Evolutionary conservation across 1,140 invertebrate species (phyloP), one percentile per base, ranked within the genome.

Genomic region (Drosophila nasuta): DNA sequence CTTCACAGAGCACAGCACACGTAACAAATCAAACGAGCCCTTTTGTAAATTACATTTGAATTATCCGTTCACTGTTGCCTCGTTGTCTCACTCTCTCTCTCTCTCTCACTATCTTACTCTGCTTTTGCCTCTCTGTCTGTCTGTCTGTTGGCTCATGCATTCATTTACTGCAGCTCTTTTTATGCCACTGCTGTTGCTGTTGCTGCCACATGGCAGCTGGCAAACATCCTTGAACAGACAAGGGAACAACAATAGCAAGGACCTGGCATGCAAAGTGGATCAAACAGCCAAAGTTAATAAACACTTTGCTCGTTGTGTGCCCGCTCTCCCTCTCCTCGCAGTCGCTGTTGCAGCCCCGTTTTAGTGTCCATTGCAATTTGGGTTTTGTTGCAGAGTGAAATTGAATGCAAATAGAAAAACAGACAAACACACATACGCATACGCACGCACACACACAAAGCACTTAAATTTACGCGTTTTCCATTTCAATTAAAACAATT

Each of bases 41-140:
- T 87, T 87, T 88, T 87, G 83, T 89, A 87, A 87, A 87, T 87
- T 87, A 87, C 83, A 88, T 87, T 87, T 87, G 83, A 87, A 88
- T 87, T 89, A 87, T 87, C 80, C 72, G 69, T 73, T 82, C 75
- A 63, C 48, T 57, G 43, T 52, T 54, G 58, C 25, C 67, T 58
- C n/a, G 28, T 58, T 59, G 11, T 35, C n/a, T 30, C 38, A 17
- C 38, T 33, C 41, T 58, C 10, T 48, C 51, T 52, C 7, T 20
- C 30, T 33, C 48, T 8, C 15, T 58, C 49, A 35, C n/a, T 15
- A 38, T 7, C 41, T 30, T 8, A 1, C 52, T n/a, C 11, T 5
- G 13, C 15, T 52, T 33, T 28, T 41, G 43, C 13, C 15, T 11
- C 38, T 15, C 28, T 20, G 6, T 5, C 11, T 1, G 28, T 28